phyloP scores from a whole-genome alignment of 2,888 invertebrate genomes.

The Drosophila falleni region DNA sequence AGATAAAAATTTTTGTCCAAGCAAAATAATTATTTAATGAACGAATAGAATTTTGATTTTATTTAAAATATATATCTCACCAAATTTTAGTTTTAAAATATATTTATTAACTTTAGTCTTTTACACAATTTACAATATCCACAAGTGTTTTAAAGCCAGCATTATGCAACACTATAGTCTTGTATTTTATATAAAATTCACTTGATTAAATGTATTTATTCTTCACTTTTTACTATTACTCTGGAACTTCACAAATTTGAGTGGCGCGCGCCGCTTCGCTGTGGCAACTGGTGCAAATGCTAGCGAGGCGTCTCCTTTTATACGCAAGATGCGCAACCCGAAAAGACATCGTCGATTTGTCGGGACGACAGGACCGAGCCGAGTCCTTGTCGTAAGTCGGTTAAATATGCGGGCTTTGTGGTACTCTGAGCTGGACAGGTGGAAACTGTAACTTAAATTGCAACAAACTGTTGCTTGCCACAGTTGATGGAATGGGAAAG shows the following conservation, averaged over 20 bases:
- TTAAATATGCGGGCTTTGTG: constrained; percentile 36
- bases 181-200: neutral
- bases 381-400: constrained; percentile 26
- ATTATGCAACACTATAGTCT: constrained; percentile 13
- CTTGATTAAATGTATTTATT: neutral
- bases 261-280: constrained; percentile 72
- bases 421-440: constrained; percentile 52
- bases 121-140: neutral
- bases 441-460: constrained; percentile 70
- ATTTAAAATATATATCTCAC: neutral
- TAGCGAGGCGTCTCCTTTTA: constrained; percentile 59
- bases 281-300: constrained; percentile 65
- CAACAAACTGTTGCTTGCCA: constrained; percentile 72
- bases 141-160: constrained; percentile 1
- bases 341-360: constrained; percentile 18
- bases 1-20: neutral
- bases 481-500: constrained; percentile 44
- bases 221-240: neutral
- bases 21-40: neutral
- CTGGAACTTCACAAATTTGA: constrained; percentile 25
- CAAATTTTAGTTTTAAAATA: neutral
- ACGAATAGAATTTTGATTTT: neutral
- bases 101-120: neutral
- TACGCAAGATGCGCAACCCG: constrained; percentile 42
- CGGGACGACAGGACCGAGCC: constrained; percentile 34